A percentile compares a stretch with the other conserved stretches of the same genome.
phyloP scores from a whole-genome alignment of 2,888 invertebrate species.

The Sinelater perroti region DNA sequence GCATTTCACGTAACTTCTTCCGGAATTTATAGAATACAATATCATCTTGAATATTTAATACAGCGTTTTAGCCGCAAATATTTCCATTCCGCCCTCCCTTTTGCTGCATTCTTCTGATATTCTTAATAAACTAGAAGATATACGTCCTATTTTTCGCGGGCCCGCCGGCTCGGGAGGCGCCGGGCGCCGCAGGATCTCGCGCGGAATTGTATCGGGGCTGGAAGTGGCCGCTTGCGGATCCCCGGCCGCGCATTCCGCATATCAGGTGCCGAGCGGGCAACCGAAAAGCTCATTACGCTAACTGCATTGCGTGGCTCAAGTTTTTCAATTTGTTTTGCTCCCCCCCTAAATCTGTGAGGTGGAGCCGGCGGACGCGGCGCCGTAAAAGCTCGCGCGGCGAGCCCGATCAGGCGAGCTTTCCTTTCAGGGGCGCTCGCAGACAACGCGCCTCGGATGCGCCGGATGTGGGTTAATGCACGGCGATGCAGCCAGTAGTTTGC shows the following conservation, averaged over 20 bases:
- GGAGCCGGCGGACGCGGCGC: not conserved
- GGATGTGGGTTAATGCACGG: conserved; percentile 5
- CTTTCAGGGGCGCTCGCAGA: not conserved
- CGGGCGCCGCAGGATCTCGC: conserved; percentile 26
- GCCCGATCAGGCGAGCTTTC: not conserved
- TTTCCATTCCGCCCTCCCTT: conserved; percentile 12
- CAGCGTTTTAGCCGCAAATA: conserved; percentile 9
- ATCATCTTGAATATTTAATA: conserved; percentile 16
- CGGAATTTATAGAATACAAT: conserved; percentile 8
- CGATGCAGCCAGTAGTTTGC: conserved; percentile 7
- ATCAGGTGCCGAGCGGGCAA: conserved; percentile 16
- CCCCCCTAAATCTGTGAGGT: not conserved
- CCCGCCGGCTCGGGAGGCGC: too few relatives aligned
- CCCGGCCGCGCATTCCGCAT: conserved; percentile 17
- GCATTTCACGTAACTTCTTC: not conserved
- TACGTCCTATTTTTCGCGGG: conserved; percentile 11
- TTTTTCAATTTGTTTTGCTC: conserved; percentile 3
- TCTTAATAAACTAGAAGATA: conserved; percentile 17
- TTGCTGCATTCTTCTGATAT: conserved; percentile 14
- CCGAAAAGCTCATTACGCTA: conserved; percentile 21
- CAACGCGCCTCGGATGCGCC: not conserved
- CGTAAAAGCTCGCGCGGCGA: not conserved
- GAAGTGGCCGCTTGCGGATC: conserved; percentile 32
- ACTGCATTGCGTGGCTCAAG: not conserved
- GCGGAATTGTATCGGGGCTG: conserved; percentile 30